phyloP scores from a whole-genome alignment of 2,797 vertebrate genomes.

The Semaprochilodus insignis region DNA sequence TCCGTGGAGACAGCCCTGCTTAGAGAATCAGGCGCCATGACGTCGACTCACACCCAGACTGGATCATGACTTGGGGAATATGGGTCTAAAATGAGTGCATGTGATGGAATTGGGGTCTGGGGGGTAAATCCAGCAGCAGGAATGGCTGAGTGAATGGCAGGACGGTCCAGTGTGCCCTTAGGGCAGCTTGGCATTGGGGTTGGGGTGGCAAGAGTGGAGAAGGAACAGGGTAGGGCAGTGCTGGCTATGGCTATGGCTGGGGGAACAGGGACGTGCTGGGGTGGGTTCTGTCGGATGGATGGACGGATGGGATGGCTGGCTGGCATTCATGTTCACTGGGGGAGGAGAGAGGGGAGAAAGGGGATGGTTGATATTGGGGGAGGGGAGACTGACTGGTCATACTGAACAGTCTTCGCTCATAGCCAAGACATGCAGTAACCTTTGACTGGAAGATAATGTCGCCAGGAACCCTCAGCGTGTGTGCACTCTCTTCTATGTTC shows the following conservation, averaged over 20 bases:
- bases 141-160: slow-evolving; percentile 24
- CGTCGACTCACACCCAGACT: slow-evolving; percentile 5
- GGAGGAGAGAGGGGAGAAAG: slow-evolving; percentile 35
- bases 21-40: slow-evolving; percentile 9
- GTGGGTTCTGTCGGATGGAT: slow-evolving; percentile 20
- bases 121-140: slow-evolving; percentile 1
- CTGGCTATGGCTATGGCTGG: neutral
- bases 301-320: slow-evolving; percentile 17
- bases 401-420: slow-evolving; percentile 41
- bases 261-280: slow-evolving; percentile 6
- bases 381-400: slow-evolving; percentile 38
- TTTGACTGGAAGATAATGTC: slow-evolving; percentile 46
- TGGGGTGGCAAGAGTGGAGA: neutral
- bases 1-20: slow-evolving; percentile 34
- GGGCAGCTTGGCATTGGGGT: slow-evolving; percentile 8
- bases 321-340: slow-evolving; percentile 33
- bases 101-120: slow-evolving; percentile 16
- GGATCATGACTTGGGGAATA: neutral
- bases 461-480: neutral
- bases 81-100: slow-evolving; percentile 18
- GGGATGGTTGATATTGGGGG: slow-evolving; percentile 25
- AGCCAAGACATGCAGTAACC: slow-evolving; percentile 43
- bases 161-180: slow-evolving; percentile 31
- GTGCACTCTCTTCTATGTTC: neutral
- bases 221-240: neutral